Evolutionary conservation across 2,113 vertebrate genomes (phyloP), one percentile per base, ranked within the genome.

Genomic region (Brienomyrus longianalis): DNA sequence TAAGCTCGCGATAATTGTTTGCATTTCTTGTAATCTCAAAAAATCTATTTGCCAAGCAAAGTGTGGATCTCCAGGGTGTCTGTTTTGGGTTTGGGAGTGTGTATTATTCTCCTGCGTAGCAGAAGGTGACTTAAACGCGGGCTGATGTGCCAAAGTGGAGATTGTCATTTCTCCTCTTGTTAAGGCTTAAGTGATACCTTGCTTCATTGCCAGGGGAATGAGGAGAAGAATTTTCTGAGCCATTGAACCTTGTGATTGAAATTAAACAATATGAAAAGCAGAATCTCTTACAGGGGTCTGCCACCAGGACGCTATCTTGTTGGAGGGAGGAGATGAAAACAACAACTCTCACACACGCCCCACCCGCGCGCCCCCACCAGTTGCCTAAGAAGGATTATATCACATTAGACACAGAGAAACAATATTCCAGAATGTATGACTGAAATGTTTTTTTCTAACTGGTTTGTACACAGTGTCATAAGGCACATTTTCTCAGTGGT

Each of bases 231-330:
- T 94, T 96, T 96, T 95, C 94, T 95, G 93, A 95, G 94, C 94
- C 96, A 94, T 91, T 95, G 95, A 96, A 95, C 86, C 94, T 95
- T 95, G 94, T 94, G 94, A 95, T 95, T 95, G 93, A 96, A 96
- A 96, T 96, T 94, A 96, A 96, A 93, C 93, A 95, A 96, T 95
- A 96, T 95, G 95, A 95, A 92, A 94, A 90, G 91, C 92, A 93
- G 95, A 93, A 90, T 94, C 93, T 88, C 89, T 90, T 93, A 86
- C 15, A 50, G 52, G 92, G 93, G 84, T 91, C 88, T 90, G 90
- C 92, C 91, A 93, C 93, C 92, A 91, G 91, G 93, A 93, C 92
- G 90, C 93, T 88, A 91, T 90, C 90, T 88, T 93, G 91, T 90
- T 27, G 51, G 94, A 91, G 66, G 93, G 92, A 95, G 95, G 92